These are phyloP conservation scores for Corydoras maculifer DNA, from an alignment of 2,113 vertebrate species.

Conservation along the genomic window DNA sequence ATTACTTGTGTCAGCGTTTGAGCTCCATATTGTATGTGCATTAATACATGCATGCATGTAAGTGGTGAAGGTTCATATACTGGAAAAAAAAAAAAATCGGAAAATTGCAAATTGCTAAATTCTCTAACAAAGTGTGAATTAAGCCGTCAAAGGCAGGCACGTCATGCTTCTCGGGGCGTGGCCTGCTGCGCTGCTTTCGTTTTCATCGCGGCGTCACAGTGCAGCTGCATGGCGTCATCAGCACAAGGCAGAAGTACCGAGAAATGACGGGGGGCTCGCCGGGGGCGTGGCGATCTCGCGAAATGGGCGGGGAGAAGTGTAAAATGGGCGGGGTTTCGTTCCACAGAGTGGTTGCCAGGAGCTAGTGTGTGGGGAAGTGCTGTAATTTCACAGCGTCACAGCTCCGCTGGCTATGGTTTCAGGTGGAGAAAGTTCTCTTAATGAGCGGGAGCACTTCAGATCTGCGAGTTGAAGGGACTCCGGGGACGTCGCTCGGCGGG, in stretches of 20 bases:
- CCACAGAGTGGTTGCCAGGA: constrained; percentile 47
- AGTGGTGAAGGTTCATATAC: no score
- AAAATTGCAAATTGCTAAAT: no score
- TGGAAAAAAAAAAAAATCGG: no score
- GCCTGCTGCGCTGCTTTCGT: constrained; percentile 3
- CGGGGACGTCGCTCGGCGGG: no score
- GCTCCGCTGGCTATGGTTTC: not conserved
- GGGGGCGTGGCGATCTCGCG: not conserved
- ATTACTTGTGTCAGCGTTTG: no score
- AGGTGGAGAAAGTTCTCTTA: no score
- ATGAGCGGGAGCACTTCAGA: no score
- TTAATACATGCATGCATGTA: no score
- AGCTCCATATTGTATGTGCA: no score
- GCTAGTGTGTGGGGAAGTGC: constrained; percentile 49
- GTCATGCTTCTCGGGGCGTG: constrained; percentile 1
- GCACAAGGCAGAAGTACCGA: constrained; percentile 15
- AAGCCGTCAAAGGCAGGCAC: not conserved
- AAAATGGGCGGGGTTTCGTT: constrained; percentile 1
- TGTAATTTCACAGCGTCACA: constrained; percentile 51
- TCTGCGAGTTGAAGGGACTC: no score
- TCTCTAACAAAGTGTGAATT: no score
- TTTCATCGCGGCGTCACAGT: constrained; percentile 13
- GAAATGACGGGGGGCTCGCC: constrained; percentile 34
- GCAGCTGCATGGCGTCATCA: constrained; percentile 6
- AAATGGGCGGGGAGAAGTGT: not conserved